A percentile compares a stretch with the other conserved stretches of the same genome.
These are phyloP conservation scores for Chaetorhynchus papuensis DNA, from an alignment of 2,113 vertebrate genomes.

Conservation along the genomic window DNA sequence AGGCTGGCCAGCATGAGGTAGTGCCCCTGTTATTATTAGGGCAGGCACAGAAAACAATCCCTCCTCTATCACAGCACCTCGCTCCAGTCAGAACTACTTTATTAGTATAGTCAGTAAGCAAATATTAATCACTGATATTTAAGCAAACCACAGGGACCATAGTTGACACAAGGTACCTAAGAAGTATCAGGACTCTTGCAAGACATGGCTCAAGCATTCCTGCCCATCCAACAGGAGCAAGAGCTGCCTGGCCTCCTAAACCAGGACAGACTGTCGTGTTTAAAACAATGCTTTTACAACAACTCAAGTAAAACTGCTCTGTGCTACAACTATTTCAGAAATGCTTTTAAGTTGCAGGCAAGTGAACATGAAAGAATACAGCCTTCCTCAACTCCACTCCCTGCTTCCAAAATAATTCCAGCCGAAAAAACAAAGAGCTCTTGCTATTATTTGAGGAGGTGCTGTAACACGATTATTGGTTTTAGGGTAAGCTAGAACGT, in stretches of 20 bases:
- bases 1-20: not conserved
- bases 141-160: not conserved
- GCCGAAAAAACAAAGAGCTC: not conserved
- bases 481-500: not conserved
- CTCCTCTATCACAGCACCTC: not conserved
- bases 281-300: not conserved
- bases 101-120: not conserved
- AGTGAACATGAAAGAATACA: not conserved
- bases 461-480: not conserved
- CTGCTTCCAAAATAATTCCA: not conserved
- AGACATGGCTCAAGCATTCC: not conserved
- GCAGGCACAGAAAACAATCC: not conserved
- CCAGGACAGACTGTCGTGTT: not conserved
- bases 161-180: not conserved
- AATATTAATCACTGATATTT: not conserved
- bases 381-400: not conserved
- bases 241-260: not conserved
- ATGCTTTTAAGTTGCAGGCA: not conserved
- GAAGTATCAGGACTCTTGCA: not conserved
- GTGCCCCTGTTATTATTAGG: not conserved
- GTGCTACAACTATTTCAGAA: not conserved
- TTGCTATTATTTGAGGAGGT: not conserved
- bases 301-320: not conserved
- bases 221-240: rapidly evolving
- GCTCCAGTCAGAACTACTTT: not conserved